Conservation (phyloP, 2,888 invertebrate genomes). For the Pristionchus exspectatus region DNA sequence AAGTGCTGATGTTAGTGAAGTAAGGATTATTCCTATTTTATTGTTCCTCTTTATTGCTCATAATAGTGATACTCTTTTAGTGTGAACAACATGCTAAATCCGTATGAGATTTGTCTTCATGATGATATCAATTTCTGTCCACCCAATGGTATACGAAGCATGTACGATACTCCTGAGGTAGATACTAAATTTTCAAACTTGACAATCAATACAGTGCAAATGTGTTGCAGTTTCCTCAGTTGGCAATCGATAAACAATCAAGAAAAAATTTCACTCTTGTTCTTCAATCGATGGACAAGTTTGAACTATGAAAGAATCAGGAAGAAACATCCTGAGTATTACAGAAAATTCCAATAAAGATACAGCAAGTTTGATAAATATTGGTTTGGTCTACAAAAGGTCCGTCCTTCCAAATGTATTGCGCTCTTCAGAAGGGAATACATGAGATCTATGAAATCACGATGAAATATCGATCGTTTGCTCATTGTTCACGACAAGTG, state of each 20-base stretch:
- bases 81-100: background rate
- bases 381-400: too few relatives aligned
- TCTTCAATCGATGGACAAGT: background rate
- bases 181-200: background rate
- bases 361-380: background rate
- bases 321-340: background rate
- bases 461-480: too few relatives aligned
- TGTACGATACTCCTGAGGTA: conserved; percentile 36
- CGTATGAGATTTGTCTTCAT: background rate
- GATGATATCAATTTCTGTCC: background rate
- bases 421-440: too few relatives aligned
- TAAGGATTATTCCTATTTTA: background rate
- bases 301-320: background rate
- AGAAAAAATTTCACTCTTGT: background rate
- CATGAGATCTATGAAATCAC: too few relatives aligned
- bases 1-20: background rate
- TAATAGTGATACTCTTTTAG: background rate
- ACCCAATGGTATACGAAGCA: background rate
- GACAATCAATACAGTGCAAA: background rate
- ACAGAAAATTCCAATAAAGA: background rate
- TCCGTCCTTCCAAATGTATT: too few relatives aligned
- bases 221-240: background rate
- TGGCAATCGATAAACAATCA: background rate
- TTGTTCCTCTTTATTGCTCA: background rate
- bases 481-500: too few relatives aligned